Conservation (phyloP, 2,888 invertebrate genomes). For the Ennomos erosarius region DNA sequence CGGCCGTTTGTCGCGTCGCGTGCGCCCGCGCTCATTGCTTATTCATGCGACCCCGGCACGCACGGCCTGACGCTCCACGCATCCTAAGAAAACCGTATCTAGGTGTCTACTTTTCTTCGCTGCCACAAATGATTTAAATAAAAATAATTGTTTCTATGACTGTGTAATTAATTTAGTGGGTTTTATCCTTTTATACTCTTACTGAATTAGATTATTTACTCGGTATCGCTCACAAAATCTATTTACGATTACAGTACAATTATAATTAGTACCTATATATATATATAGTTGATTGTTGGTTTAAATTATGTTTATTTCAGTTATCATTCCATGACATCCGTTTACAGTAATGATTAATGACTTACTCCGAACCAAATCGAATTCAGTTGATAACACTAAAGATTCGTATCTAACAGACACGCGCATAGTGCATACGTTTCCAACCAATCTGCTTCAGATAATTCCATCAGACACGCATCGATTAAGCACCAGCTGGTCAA, state of each 20-base stretch:
- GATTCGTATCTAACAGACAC: conserved; percentile 5
- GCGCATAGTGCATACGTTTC: not conserved
- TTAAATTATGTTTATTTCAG: no score
- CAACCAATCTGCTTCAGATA: conserved; percentile 15
- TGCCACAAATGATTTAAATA: conserved; percentile 31
- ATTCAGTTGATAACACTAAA: conserved; percentile 1
- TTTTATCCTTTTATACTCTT: no score
- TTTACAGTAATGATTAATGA: no score
- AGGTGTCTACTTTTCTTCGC: conserved; percentile 19
- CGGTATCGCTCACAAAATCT: no score
- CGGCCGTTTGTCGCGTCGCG: conserved; percentile 72
- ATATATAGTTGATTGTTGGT: no score
- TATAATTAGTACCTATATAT: no score
- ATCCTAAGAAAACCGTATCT: conserved; percentile 34
- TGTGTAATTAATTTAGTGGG: no score
- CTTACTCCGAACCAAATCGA: not conserved
- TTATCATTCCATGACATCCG: no score
- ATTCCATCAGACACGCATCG: conserved; percentile 18
- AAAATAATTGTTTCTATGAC: conserved; percentile 2
- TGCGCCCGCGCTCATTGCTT: conserved; percentile 83
- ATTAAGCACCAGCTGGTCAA: conserved; percentile 24
- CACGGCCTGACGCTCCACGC: conserved; percentile 48
- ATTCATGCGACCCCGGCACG: conserved; percentile 78
- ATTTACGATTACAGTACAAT: no score
- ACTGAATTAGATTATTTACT: no score